Percentiles rank a stretch among this genome's conserved stretches.
These are phyloP conservation scores for Ptychoptera albimana DNA, from an alignment of 2,888 invertebrate species.

Conservation along the genomic window DNA sequence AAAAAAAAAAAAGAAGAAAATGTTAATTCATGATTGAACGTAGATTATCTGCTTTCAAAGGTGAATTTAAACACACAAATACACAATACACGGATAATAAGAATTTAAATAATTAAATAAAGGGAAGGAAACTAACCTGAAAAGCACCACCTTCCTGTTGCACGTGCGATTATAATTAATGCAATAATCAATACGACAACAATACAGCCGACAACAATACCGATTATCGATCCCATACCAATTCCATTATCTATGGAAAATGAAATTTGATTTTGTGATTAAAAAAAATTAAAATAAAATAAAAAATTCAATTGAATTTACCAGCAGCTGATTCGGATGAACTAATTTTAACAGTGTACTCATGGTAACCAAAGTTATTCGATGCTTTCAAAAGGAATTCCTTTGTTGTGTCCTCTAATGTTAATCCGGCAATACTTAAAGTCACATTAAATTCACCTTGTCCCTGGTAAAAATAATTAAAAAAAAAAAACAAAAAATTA, in stretches of 20 bases:
- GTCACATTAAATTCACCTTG: slow-evolving; percentile 55
- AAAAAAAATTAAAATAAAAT: background rate
- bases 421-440: slow-evolving; percentile 46
- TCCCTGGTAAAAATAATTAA: slow-evolving; percentile 4
- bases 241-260: slow-evolving; percentile 42
- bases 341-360: slow-evolving; percentile 51
- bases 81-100: no score
- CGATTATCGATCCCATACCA: slow-evolving; percentile 60
- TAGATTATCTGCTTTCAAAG: no score
- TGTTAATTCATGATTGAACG: no score
- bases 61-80: no score
- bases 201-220: slow-evolving; percentile 52
- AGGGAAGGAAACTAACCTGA: slow-evolving; percentile 47
- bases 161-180: slow-evolving; percentile 43
- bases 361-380: slow-evolving; percentile 50
- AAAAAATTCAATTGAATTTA: background rate
- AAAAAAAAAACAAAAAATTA: slow-evolving; percentile 9
- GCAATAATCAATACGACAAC: slow-evolving; percentile 49
- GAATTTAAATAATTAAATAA: no score
- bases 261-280: slow-evolving; percentile 8
- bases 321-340: slow-evolving; percentile 42
- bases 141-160: slow-evolving; percentile 75
- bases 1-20: no score
- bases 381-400: slow-evolving; percentile 48
- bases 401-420: slow-evolving; percentile 59